Base-by-base conservation (phyloP, 2,113 vertebrate genomes). In the Leptobrachium ailaonicum region DNA sequence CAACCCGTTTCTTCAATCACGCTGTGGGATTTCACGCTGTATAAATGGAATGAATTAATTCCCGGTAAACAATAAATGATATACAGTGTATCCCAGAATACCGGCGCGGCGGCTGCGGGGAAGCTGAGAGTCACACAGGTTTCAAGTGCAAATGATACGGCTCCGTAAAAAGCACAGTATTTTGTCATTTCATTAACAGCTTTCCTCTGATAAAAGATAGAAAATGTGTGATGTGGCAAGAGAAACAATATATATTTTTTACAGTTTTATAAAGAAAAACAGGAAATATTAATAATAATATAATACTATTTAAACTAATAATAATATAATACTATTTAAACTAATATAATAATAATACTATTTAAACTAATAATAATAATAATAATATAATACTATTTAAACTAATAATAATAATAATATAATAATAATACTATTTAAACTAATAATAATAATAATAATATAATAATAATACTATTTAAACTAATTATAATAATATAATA, bases 121-220 rank as follows among this genome's bases (percentile, higher is more conserved):
- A 77, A 63, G 50, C 75, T 42, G 64, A 13, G 64, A 53, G 66
- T 77, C 67, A 68, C 64, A 77, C 75, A 58, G 67, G 67, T 53
- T 68, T 68, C 44, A 68, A 77, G 75, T 77, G 75, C 75, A 68
- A 77, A 77, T 77, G 66, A 77, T 77, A 68, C 56, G 62, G 67
- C 50, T 53, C 75, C 56, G 75, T 60, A 69, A 69, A 77, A 58
- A 47, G 44, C 41, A 32, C 64, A 67, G 40, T 69, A 56, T 68
- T 41, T 58, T 58, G 41, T 66, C 66, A 68, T 76, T 76, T 68
- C 50, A 76, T 76, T 76, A 76, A 56, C 75, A 76, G 66, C 75
- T 76, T 76, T 76, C 50, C 54, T 42, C 50, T 41, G 63, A 41
- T 12, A 54, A 50, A 53, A 68, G 2, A 5, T 14, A 68, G 75